These are phyloP conservation scores for Volucella inflata DNA, from an alignment of 2,888 invertebrate species.

Conservation along the genomic window DNA sequence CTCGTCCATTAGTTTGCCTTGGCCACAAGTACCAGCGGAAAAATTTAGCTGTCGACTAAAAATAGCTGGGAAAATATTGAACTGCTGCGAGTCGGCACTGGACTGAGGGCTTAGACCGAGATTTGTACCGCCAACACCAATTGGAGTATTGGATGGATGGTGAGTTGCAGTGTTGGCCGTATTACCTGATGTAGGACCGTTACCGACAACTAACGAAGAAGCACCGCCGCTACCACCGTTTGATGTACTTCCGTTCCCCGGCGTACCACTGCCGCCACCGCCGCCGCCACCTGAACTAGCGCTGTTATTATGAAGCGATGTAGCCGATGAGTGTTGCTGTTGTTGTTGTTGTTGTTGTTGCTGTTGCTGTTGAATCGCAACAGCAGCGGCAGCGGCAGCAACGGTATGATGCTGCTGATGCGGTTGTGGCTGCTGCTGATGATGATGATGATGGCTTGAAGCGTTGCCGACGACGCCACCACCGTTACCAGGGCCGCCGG, in stretches of 20 bases:
- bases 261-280: constrained; percentile 76
- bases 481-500: constrained; percentile 86
- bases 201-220: constrained; percentile 80
- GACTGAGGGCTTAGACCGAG: constrained; percentile 83
- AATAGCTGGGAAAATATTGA: constrained; percentile 96
- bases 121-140: constrained; percentile 79
- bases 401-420: constrained; percentile 75
- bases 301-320: constrained; percentile 59
- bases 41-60: constrained; percentile 95
- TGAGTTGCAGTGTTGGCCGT: constrained; percentile 76
- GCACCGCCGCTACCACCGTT: constrained; percentile 76
- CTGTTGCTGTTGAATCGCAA: constrained; percentile 81
- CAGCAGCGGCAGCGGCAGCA: constrained; percentile 76
- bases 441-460: constrained; percentile 76
- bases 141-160: constrained; percentile 77
- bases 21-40: constrained; percentile 88
- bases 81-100: constrained; percentile 87
- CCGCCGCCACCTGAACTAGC: constrained; percentile 62
- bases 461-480: constrained; percentile 85
- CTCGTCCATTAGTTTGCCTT: constrained; percentile 94
- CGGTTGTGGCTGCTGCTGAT: constrained; percentile 76
- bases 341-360: constrained; percentile 85
- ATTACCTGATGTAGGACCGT: constrained; percentile 81
- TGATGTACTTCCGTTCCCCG: constrained; percentile 61
- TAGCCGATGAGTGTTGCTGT: constrained; percentile 64